Base-by-base conservation (phyloP, 2,888 invertebrate species). In the Diadegma fenestrale region DNA sequence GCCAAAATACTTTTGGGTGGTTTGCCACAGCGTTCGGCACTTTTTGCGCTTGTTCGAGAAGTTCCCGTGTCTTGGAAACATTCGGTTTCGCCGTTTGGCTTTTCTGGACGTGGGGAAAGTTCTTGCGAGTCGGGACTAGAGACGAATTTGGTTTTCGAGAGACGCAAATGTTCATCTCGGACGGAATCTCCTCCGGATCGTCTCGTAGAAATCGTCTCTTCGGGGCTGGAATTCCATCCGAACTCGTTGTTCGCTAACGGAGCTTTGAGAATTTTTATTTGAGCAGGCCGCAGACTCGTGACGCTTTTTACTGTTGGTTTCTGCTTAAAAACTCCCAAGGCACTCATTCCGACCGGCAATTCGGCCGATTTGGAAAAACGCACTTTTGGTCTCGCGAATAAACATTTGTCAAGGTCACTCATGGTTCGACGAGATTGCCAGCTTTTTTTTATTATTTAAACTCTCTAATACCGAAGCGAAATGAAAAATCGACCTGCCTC, bases 231-330 rank as follows among this genome's bases (percentile, higher is more conserved):
- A 51, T n/a, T 58, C 66, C 45, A 64, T 12, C 68, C 58, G 2
- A 61, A 61, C 7, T 80, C 43, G n/a, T 10, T 8, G 33, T 63
- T 76, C 12, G 43, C 14, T 2, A 30, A 5, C 7, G 80, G 80
- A 30, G 63, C 66, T 73, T 83, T 85, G 2, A 82, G 10, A 45
- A 85, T 85, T 22, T 43, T 85, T 1, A 85, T 30, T 1, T 12
- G 30, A 3, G n/a, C n/a, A n/a, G 80, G 82, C 7, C 12, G 45
- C 1, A 82, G 61, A 22, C 43, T 64, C 1, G 66, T 61, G 4
- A 83, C 19, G n/a, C 85, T 85, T 80, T 30, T 77, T 64, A 85
- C 77, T 37, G 10, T 82, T 2, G 85, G 85, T 54, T 82, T 85
- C 1, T 37, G 37, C 10, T 17, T 5, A 8, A 80, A 82, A 8